Conservation (phyloP, 2,113 vertebrate genomes). For the Melanotaenia duboulayi region DNA sequence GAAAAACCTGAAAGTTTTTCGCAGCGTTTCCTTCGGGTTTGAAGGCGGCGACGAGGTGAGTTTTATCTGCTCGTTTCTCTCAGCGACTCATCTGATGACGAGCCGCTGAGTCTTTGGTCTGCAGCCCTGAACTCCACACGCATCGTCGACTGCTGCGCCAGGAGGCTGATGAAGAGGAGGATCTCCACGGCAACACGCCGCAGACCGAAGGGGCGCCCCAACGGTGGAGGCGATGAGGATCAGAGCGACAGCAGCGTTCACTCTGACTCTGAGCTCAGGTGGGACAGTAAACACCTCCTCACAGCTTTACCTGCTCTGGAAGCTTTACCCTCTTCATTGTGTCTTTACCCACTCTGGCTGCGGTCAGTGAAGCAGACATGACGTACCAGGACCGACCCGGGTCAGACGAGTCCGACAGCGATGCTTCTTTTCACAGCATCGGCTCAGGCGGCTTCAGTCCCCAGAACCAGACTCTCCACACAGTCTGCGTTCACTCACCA, state of each 20-base stretch:
- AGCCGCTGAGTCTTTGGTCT: slow-evolving; percentile 52
- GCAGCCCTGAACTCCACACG: background rate
- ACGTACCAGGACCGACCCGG: background rate
- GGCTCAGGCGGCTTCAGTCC: background rate
- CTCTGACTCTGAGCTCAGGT: slow-evolving; percentile 47
- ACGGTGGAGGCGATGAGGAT: background rate
- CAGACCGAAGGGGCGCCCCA: rapidly evolving
- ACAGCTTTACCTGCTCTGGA: background rate
- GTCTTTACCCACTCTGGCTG: slow-evolving; percentile 23
- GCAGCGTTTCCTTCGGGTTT: no score
- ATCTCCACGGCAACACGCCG: background rate
- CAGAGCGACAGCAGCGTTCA: background rate
- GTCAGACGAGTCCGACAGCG: slow-evolving; percentile 23
- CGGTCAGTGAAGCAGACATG: slow-evolving; percentile 57
- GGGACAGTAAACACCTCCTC: background rate
- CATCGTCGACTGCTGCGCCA: background rate
- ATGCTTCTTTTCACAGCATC: background rate
- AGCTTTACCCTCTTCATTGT: background rate
- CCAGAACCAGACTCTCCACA: background rate
- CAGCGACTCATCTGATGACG: slow-evolving; percentile 90
- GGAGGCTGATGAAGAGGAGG: slow-evolving; percentile 4
- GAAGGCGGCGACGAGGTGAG: no score
- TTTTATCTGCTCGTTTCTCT: background rate
- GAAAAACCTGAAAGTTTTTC: no score
- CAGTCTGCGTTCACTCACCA: background rate